Evolutionary conservation across 2,113 vertebrate genomes (phyloP).

Genomic region (Lampris incognitus): DNA sequence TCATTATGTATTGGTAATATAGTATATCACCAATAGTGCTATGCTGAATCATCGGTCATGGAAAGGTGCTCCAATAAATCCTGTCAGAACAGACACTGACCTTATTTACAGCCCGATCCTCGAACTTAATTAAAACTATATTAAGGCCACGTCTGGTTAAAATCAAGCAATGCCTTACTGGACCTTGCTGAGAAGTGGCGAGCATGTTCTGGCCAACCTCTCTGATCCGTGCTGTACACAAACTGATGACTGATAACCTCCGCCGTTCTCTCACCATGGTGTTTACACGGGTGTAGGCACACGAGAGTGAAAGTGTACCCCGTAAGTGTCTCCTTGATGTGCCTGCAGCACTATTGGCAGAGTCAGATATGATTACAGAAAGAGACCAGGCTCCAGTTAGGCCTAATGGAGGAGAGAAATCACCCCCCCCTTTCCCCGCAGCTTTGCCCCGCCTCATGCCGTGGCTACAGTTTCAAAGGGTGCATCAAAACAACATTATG

Average conservation of each 20-base stretch:
- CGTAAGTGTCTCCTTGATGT: conserved; percentile 23
- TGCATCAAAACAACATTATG: conserved; percentile 57
- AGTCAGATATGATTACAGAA: conserved; percentile 40
- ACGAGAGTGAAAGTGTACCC: conserved; percentile 15
- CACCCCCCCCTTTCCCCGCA: neutral
- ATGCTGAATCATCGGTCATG: too few species aligned
- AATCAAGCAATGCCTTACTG: neutral
- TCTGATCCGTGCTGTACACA: conserved; percentile 5
- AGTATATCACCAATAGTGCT: too few species aligned
- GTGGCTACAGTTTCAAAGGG: conserved; percentile 54
- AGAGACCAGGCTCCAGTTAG: conserved; percentile 7
- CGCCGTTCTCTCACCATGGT: conserved; percentile 7
- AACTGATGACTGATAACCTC: conserved; percentile 31
- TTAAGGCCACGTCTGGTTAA: conserved; percentile 1
- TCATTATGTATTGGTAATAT: too few species aligned
- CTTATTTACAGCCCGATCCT: neutral
- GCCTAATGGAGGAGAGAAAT: conserved; percentile 23
- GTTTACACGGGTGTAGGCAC: conserved; percentile 13
- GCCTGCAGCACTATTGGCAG: conserved; percentile 45
- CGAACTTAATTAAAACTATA: neutral
- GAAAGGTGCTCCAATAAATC: too few species aligned
- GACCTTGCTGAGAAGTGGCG: neutral
- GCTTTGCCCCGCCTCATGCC: conserved; percentile 17
- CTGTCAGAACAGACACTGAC: too few species aligned
- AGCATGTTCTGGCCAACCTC: neutral